Conservation (phyloP, 2,888 invertebrate species). For the Gibbula magus region DNA sequence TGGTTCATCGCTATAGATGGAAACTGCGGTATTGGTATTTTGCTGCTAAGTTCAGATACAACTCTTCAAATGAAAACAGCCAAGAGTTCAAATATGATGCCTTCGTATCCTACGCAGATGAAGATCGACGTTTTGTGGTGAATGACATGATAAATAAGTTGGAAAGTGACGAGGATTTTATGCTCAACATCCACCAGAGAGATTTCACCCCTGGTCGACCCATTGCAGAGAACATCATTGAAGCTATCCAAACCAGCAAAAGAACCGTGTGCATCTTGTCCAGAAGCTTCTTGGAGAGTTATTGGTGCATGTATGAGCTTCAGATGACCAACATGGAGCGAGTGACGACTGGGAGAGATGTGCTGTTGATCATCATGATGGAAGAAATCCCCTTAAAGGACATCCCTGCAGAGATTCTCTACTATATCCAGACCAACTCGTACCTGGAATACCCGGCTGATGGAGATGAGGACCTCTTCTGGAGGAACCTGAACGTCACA, state of each 20-base stretch:
- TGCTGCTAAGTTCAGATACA: neutral
- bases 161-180: slow-evolving; percentile 32
- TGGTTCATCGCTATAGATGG: slow-evolving; percentile 23
- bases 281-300: slow-evolving; percentile 31
- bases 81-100: slow-evolving; percentile 40
- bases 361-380: slow-evolving; percentile 21
- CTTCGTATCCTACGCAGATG: slow-evolving; percentile 40
- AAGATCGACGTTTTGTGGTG: slow-evolving; percentile 21
- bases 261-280: slow-evolving; percentile 40
- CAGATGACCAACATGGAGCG: slow-evolving; percentile 35
- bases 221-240: slow-evolving; percentile 38
- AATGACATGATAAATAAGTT: slow-evolving; percentile 25
- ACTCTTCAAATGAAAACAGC: neutral
- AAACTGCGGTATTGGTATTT: slow-evolving; percentile 23
- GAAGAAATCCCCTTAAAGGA: neutral
- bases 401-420: slow-evolving; percentile 11
- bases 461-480: neutral
- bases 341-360: slow-evolving; percentile 27
- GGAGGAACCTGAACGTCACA: slow-evolving; percentile 8
- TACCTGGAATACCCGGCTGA: slow-evolving; percentile 19
- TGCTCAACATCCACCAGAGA: slow-evolving; percentile 45
- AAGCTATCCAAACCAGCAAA: slow-evolving; percentile 38
- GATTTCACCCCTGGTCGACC: slow-evolving; percentile 39
- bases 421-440: slow-evolving; percentile 22
- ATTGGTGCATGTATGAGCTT: slow-evolving; percentile 44